Conservation (phyloP, 2,888 invertebrate genomes). For the Gandaritis pyraliata region DNA sequence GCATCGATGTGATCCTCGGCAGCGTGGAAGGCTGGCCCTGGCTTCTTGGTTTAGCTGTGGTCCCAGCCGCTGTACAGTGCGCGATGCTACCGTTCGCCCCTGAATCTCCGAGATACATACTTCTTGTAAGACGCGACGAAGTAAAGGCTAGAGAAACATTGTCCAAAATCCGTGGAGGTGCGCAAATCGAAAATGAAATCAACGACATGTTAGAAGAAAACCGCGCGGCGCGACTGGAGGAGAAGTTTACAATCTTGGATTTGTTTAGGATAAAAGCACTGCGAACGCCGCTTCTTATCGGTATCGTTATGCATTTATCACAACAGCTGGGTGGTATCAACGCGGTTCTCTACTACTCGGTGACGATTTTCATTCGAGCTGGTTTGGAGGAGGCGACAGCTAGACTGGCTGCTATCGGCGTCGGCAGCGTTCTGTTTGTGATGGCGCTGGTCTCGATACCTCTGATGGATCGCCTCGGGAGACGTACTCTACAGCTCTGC, state of each 20-base stretch:
- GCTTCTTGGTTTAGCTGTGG: constrained; percentile 73
- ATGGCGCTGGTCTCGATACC: constrained; percentile 91
- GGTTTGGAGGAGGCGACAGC: constrained; percentile 85
- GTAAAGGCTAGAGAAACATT: constrained; percentile 68
- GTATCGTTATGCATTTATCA: constrained; percentile 80
- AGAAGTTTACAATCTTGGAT: constrained; percentile 71
- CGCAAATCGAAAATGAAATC: constrained; percentile 75
- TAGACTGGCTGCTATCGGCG: constrained; percentile 88
- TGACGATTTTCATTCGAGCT: constrained; percentile 85
- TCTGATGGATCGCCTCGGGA: constrained; percentile 89
- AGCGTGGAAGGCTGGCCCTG: constrained; percentile 77
- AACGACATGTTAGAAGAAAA: constrained; percentile 80
- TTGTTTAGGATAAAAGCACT: constrained; percentile 64
- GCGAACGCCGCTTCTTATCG: constrained; percentile 74
- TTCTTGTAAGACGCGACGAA: constrained; percentile 71
- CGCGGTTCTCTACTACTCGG: constrained; percentile 89
- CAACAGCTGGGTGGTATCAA: constrained; percentile 81
- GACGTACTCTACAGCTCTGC: constrained; percentile 87
- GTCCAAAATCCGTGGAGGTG: constrained; percentile 66
- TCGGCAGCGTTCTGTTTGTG: constrained; percentile 88
- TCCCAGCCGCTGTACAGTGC: constrained; percentile 72
- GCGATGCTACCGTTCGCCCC: constrained; percentile 73
- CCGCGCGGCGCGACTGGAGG: constrained; percentile 69
- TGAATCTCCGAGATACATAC: constrained; percentile 76
- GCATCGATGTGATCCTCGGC: constrained; percentile 76